Base-by-base conservation (phyloP, 1,140 invertebrate genomes). In the Papilio aristodemus region DNA sequence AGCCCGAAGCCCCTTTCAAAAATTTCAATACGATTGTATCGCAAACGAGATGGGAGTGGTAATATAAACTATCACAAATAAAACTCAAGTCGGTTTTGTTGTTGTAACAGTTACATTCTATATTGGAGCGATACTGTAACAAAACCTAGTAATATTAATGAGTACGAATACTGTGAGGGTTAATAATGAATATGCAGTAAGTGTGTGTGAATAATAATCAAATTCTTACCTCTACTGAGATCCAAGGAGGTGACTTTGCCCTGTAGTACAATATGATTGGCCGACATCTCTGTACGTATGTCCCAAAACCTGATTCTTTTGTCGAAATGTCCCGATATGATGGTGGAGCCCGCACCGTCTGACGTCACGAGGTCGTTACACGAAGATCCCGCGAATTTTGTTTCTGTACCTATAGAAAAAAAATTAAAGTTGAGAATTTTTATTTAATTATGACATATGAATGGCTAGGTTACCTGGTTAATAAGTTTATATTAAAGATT, bases 231-330 rank as follows among this genome's bases (percentile, higher is more conserved):
- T 92, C 95, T 94, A 63, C 97, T 97, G 64, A 99, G 91, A 92
- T 98, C 97, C 68, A 99, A 92, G 8, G 98, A 99, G 6, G 98
- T 99, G 46, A 99, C 95, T 94, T 97, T 98, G 50, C 97, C 98
- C 84, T 97, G 96, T 19, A 99, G 93, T 46, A 96, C 83, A 70
- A 99, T 96, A 87, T 98, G 96, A 84, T 97, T 95, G 41, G 95
- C 94, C 70, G 94, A 95, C 69, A 94, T 94, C 76, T 96, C 95
- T 1, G 95, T 95, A 79, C 98, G 94, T 70, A 95, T 95, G 83
- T 99, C 98, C 98, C 98, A 99, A 90, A 99, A 99, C 41, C 98
- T 93, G 79, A 99, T 97, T 77, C 95, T 95, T 90, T 99, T 99
- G 92, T 99, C 98, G 91, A 97, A 99, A 93, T 99, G 98, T 13